phyloP scores from a whole-genome alignment of 2,113 vertebrate genomes.

The Xyrauchen texanus region DNA sequence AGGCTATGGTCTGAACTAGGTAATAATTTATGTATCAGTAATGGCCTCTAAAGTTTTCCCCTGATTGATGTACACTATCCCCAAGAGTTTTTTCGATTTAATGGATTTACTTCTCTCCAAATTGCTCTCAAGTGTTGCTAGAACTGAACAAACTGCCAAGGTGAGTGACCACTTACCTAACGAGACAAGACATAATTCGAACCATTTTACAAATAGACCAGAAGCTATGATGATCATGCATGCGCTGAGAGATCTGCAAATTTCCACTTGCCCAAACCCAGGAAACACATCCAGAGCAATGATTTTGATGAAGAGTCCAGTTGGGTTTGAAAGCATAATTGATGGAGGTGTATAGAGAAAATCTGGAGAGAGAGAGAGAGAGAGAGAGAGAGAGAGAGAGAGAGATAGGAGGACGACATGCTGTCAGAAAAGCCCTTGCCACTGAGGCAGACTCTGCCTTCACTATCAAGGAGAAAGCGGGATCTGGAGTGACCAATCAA shows the following conservation, averaged over 20 bases:
- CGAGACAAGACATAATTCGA: not conserved
- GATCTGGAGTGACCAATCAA: too few species aligned
- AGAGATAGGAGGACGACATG: not conserved
- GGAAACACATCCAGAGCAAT: constrained; percentile 20
- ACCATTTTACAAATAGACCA: constrained; percentile 2
- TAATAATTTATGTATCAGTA: not conserved
- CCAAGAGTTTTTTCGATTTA: not conserved
- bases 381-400: too few species aligned
- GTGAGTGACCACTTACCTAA: constrained; percentile 1
- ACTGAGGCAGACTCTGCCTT: too few species aligned
- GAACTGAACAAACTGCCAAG: not conserved
- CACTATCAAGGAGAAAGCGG: too few species aligned
- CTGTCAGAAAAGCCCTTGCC: too few species aligned
- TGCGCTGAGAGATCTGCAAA: not conserved
- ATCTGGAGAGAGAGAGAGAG: too few species aligned
- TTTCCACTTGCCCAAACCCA: not conserved
- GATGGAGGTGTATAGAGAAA: not conserved
- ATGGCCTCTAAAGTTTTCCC: constrained; percentile 27
- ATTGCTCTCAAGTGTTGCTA: constrained; percentile 29
- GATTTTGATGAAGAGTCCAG: constrained; percentile 3
- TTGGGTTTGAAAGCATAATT: constrained; percentile 23
- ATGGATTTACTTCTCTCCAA: not conserved
- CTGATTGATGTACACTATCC: constrained; percentile 28
- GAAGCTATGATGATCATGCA: not conserved
- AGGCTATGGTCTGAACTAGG: constrained; percentile 20